A percentile compares a stretch with the other conserved stretches of the same genome.
phyloP scores from a whole-genome alignment of 2,113 vertebrate species.

The Semicossyphus pulcher region DNA sequence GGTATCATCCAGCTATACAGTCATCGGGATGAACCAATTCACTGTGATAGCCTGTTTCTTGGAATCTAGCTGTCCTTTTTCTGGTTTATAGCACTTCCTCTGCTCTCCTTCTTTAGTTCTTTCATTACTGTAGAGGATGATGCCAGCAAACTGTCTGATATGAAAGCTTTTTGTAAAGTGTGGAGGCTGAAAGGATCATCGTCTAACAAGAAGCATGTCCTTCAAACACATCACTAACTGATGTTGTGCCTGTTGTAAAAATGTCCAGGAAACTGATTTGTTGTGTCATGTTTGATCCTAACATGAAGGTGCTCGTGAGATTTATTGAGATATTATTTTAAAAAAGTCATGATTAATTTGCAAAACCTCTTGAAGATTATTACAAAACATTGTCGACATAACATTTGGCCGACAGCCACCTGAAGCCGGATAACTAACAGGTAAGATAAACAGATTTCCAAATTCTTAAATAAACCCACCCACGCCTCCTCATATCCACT shows the following conservation, averaged over 20 bases:
- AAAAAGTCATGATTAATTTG: neutral
- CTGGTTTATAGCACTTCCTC: neutral
- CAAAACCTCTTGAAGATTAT: neutral
- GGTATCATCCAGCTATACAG: too few species aligned
- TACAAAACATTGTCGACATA: neutral
- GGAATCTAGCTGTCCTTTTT: neutral
- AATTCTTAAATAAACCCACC: conserved; percentile 70
- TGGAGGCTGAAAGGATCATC: neutral
- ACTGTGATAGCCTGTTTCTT: neutral
- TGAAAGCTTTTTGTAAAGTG: neutral
- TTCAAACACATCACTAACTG: conserved; percentile 8
- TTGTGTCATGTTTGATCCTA: neutral
- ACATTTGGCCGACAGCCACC: conserved; percentile 47
- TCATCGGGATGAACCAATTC: neutral
- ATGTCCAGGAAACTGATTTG: neutral
- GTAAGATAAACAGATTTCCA: conserved; percentile 70
- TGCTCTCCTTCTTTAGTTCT: neutral
- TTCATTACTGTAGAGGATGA: neutral
- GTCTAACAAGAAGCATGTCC: neutral
- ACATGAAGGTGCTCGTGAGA: neutral
- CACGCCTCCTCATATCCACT: conserved; percentile 51
- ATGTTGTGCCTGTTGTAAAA: too few species aligned
- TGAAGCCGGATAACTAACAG: conserved; percentile 53
- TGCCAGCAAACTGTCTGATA: neutral
- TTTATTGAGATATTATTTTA: neutral